Evolutionary conservation across 2,888 invertebrate species (phyloP).

Genomic region (Diloba caeruleocephala): DNA sequence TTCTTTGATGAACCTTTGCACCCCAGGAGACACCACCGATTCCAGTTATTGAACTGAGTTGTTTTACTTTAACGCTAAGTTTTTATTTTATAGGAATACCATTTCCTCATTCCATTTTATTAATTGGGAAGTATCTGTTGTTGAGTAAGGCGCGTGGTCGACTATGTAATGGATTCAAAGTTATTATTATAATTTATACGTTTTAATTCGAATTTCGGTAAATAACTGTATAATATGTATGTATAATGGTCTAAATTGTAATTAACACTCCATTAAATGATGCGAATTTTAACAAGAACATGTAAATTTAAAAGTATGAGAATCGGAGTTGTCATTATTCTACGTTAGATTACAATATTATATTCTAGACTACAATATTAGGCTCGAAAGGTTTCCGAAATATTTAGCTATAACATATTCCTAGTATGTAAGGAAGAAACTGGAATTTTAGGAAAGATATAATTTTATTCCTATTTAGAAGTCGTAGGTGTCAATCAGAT

Average conservation of each 20-base stretch:
- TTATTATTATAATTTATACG: not conserved
- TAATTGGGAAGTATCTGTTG: conserved; percentile 18
- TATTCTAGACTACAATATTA: too few relatives aligned
- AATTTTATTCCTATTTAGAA: too few relatives aligned
- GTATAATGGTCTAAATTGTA: conserved; percentile 24
- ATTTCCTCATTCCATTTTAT: conserved; percentile 37
- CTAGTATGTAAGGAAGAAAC: too few relatives aligned
- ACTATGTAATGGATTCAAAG: conserved; percentile 1
- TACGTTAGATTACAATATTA: not conserved
- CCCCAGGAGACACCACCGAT: conserved; percentile 72
- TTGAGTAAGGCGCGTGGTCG: conserved; percentile 23
- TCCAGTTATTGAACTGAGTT: conserved; percentile 69
- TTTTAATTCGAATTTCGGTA: conserved; percentile 29
- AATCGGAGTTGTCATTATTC: too few relatives aligned
- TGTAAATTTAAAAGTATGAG: conserved; percentile 14
- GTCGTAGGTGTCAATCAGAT: too few relatives aligned
- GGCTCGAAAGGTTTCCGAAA: too few relatives aligned
- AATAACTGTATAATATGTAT: conserved; percentile 15
- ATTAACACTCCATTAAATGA: not conserved
- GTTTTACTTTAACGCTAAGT: conserved; percentile 16
- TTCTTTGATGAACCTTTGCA: conserved; percentile 75
- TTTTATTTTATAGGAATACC: conserved; percentile 31
- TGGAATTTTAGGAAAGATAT: too few relatives aligned
- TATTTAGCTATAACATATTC: too few relatives aligned
- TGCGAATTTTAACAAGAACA: conserved; percentile 8